These are phyloP conservation scores for Conopomorpha cramerella DNA, from an alignment of 1,140 invertebrate genomes.

Conservation along the genomic window DNA sequence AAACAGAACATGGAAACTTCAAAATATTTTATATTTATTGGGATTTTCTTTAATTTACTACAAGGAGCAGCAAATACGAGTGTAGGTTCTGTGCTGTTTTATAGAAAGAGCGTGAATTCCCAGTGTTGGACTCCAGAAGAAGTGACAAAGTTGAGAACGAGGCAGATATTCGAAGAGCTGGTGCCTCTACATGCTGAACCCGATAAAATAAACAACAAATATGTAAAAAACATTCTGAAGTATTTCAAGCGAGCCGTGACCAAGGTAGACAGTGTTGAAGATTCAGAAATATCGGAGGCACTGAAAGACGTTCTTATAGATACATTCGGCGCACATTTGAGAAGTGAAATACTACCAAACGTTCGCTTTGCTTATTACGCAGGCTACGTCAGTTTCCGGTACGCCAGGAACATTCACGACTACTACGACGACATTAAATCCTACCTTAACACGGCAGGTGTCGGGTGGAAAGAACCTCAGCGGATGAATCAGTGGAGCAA, in stretches of 20 bases:
- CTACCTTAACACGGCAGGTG: constrained; percentile 61
- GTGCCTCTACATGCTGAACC: constrained; percentile 29
- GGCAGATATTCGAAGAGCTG: constrained; percentile 46
- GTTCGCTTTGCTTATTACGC: constrained; percentile 64
- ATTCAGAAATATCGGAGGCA: constrained; percentile 45
- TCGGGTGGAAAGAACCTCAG: constrained; percentile 58
- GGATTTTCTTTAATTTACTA: too few species aligned
- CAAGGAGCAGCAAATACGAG: too few species aligned
- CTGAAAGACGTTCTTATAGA: constrained; percentile 62
- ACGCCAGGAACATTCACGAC: constrained; percentile 56
- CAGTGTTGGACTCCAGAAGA: constrained; percentile 55
- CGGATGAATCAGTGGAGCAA: constrained; percentile 23
- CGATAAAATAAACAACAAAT: constrained; percentile 38
- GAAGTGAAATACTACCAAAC: constrained; percentile 58
- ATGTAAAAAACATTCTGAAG: constrained; percentile 43
- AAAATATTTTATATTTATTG: too few species aligned
- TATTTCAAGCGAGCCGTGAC: constrained; percentile 60
- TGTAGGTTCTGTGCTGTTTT: constrained; percentile 43
- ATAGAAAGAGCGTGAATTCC: constrained; percentile 21
- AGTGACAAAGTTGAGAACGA: constrained; percentile 41
- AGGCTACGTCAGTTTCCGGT: constrained; percentile 61
- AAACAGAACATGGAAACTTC: too few species aligned
- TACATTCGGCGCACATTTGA: constrained; percentile 58
- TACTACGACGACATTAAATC: constrained; percentile 60
- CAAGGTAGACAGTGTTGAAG: constrained; percentile 34